Evolutionary conservation across 2,888 invertebrate species (phyloP), one percentile per base, ranked within the genome.

Genomic region (Pediacus dermestoides): DNA sequence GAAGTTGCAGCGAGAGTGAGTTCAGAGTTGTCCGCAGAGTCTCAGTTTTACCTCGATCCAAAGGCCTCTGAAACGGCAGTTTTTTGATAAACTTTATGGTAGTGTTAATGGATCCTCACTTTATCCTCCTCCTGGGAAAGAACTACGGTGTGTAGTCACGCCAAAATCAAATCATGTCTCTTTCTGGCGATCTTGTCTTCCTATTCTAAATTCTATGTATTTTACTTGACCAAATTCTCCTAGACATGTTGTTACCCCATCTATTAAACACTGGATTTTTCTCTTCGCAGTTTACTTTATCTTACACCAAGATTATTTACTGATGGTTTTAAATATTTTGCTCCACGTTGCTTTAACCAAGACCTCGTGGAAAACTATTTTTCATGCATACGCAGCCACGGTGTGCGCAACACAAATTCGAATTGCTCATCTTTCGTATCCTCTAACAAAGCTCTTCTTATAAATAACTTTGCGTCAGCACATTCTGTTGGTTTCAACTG

Each of bases 301-400:
- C 16, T 39, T 9, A n/a, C 25, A 12, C 2, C 1, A 21, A 39
- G 34, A 30, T 4, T 34, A 7, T 25, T 34, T 4, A 7, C 2
- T 8, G 7, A 8, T 1, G 38, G 27, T 8, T 30, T 42, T 34
- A 39, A 38, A 34, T 32, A 30, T 28, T n/a, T 39, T 10, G 4
- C 10, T 10, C 38, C 37, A 2, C 9, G n/a, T n/a, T n/a, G n/a
- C n/a, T 47, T 46, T n/a, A 46, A 48, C 32, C 45, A 46, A 27
- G 48, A 48, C 18, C 42, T 45, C 8, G 7, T 48, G 12, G 42
- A 48, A 31, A 48, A 48, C 18, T 42, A 42, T 30, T 42, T 48
- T 34, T 15, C 28, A n/a, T 14, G 25, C 4, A 37, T 48, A 21
- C 39, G 42, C 32, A 42, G 43, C 16, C 40, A 45, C 18, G 44